Conservation (phyloP, 2,888 invertebrate genomes). For the Marronus borbonicus region DNA sequence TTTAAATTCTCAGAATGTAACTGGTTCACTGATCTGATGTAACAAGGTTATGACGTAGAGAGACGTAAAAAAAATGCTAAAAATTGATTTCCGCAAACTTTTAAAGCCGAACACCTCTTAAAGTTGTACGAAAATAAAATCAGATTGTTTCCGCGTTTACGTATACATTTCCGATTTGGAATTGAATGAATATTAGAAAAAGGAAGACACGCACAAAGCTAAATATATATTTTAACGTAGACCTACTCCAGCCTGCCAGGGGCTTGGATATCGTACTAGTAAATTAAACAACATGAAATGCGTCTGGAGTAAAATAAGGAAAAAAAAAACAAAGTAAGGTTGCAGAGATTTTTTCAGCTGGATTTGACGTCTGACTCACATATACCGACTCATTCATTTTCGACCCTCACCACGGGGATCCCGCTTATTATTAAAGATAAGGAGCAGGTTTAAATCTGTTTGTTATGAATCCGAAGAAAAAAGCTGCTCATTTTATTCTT, state of each 20-base stretch:
- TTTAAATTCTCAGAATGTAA: too few species aligned
- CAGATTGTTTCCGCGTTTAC: background rate
- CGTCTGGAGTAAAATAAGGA: background rate
- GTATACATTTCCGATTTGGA: background rate
- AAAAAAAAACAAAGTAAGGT: background rate
- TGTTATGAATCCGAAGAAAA: too few species aligned
- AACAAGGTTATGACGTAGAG: background rate
- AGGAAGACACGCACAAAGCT: background rate
- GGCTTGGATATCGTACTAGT: background rate
- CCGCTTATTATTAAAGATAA: too few species aligned
- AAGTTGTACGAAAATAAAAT: constrained; percentile 7
- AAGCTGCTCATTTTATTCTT: too few species aligned
- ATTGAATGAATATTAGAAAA: background rate
- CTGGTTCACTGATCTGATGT: background rate
- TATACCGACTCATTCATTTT: too few species aligned
- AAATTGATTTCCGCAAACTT: background rate
- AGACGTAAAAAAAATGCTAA: constrained; percentile 3
- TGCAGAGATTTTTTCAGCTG: background rate
- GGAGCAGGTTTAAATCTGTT: too few species aligned
- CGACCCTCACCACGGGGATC: too few species aligned
- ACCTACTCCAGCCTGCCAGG: background rate
- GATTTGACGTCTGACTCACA: too few species aligned
- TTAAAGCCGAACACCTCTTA: constrained; percentile 4
- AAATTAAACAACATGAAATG: background rate
- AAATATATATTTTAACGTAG: background rate